Percentiles rank a stretch among this genome's conserved stretches.
phyloP scores from a whole-genome alignment of 2,888 invertebrate species.

The Elysia crispata region DNA sequence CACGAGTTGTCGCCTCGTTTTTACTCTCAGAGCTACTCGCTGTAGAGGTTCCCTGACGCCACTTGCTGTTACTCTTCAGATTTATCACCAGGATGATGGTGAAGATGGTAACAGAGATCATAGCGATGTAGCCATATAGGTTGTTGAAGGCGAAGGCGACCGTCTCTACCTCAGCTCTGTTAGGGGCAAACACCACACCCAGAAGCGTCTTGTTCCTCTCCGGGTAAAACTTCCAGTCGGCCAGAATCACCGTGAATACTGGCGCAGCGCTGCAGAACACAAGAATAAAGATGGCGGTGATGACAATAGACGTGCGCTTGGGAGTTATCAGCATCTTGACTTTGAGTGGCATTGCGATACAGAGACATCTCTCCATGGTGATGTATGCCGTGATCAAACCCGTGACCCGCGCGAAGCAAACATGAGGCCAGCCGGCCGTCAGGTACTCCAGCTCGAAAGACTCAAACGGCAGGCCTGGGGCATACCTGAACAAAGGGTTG shows the following conservation, averaged over 20 bases:
- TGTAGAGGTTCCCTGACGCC: too few species aligned
- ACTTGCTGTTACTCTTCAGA: too few species aligned
- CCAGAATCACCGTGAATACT: background rate
- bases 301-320: background rate
- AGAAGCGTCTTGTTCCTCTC: background rate
- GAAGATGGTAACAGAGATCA: too few species aligned
- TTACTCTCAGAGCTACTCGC: too few species aligned
- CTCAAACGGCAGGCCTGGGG: background rate
- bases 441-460: background rate
- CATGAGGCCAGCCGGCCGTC: background rate
- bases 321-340: background rate
- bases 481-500: background rate
- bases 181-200: background rate
- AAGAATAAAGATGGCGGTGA: conserved; percentile 16
- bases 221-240: background rate
- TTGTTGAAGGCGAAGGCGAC: background rate
- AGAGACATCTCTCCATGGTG: background rate
- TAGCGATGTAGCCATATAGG: background rate
- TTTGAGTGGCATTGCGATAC: conserved; percentile 13
- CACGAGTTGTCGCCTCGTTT: too few species aligned
- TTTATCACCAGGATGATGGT: too few species aligned
- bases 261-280: conserved; percentile 12
- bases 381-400: background rate
- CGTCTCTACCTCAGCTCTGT: background rate
- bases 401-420: background rate